Evolutionary conservation across 2,113 vertebrate genomes (phyloP).

Genomic region (Corythoichthys intestinalis): DNA sequence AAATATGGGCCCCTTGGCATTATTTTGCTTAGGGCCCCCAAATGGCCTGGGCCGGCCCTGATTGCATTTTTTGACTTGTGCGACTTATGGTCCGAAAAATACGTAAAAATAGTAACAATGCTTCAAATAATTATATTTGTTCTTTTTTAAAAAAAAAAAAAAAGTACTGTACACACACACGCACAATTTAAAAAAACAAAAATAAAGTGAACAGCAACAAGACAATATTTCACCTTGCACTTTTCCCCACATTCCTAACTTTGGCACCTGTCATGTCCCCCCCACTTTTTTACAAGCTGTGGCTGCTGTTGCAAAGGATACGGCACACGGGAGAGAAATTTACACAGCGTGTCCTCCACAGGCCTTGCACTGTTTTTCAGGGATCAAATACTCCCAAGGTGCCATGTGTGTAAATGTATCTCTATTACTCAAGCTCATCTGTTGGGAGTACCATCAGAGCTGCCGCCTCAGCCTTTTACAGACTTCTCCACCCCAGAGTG

Average conservation of each 20-base stretch:
- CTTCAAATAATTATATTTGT: not conserved
- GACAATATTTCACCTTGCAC: conserved; percentile 45
- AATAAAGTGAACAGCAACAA: not conserved
- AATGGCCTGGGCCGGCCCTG: too few relatives aligned
- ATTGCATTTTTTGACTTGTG: too few relatives aligned
- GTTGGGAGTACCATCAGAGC: conserved; percentile 26
- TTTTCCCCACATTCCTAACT: conserved; percentile 45
- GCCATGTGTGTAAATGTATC: conserved; percentile 38
- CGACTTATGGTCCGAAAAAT: too few relatives aligned
- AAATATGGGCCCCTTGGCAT: too few relatives aligned
- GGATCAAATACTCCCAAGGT: conserved; percentile 68
- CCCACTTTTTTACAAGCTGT: conserved; percentile 49
- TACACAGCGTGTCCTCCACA: conserved; percentile 64
- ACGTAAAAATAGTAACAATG: too few relatives aligned
- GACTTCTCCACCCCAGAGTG: conserved; percentile 52
- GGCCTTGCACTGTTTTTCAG: conserved; percentile 49
- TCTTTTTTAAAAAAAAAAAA: not conserved
- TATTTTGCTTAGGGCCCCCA: too few relatives aligned
- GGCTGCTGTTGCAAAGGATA: conserved; percentile 49
- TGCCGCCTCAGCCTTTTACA: conserved; percentile 44
- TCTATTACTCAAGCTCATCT: conserved; percentile 41
- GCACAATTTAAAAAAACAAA: not conserved
- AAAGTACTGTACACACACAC: not conserved
- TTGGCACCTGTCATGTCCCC: conserved; percentile 70
- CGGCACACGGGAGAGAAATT: conserved; percentile 51